Evolutionary conservation across 2,797 vertebrate species (phyloP), one percentile per base, ranked within the genome.

Genomic region (Amblyopsis hoosieri): DNA sequence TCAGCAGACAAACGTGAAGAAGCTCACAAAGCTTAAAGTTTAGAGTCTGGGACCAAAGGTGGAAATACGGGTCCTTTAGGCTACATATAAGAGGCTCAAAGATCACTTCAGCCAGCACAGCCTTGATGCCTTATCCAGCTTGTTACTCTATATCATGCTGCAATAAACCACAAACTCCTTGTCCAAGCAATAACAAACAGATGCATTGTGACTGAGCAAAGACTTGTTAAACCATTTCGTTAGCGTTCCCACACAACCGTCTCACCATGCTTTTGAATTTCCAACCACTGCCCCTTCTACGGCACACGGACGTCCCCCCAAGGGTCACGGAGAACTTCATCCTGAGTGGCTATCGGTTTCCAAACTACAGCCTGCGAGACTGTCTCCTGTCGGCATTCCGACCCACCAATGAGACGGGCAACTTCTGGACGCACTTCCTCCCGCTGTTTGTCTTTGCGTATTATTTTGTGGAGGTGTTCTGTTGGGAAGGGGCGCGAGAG

Each of bases 361-460:
- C 93, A 0, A 91, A 93, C 79, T 94, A 91, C 89, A 92, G 90
- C 74, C 76, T 93, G 13, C 60, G 63, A 17, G 91, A 94, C 15
- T 94, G 94, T 77, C 73, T 94, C 9, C 67, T 76, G 6, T 94
- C 94, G 0, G 94, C 94, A 0, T 93, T 94, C 87, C 87, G 87
- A 42, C 91, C 92, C n/a, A 94, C 94, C 60, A 94, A 94, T 2
- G 94, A 94, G 67, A 94, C 94, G 0, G 93, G 92, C 19, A 94
- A 94, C 85, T 94, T 94, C 86, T 94, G 94, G 94, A 94, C 92
- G 0, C 94, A 94, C 76, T 94, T 94, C 80, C 90, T 93, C 1
- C 92, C 93, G 0, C 79, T 94, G 11, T 94, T 94, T 19, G 33
- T 94, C 19, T 94, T 94, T 33, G 70, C 75, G 0, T 94, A 91